Conservation (phyloP, 2,797 vertebrate genomes). For the Australoheros facetus region DNA sequence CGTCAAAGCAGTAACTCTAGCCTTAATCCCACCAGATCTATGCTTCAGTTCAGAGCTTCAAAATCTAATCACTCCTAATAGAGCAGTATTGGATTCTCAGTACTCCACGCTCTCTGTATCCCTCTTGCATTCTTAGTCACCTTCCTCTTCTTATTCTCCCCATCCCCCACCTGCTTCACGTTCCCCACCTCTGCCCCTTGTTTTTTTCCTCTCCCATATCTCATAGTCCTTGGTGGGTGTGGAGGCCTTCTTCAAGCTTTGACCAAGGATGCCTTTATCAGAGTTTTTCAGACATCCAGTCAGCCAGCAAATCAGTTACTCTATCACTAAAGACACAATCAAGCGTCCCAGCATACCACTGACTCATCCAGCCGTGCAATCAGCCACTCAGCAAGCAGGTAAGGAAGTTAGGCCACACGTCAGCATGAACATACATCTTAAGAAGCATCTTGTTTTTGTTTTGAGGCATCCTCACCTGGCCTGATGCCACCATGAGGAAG, state of each 20-base stretch:
- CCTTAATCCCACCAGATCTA: slow-evolving; percentile 39
- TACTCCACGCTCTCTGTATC: slow-evolving; percentile 7
- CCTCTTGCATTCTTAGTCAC: slow-evolving; percentile 17
- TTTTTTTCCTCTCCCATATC: neutral
- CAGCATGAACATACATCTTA: neutral
- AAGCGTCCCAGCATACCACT: neutral
- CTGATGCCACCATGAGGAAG: no score
- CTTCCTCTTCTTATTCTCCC: slow-evolving; percentile 23
- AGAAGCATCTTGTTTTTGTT: no score
- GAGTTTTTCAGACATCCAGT: slow-evolving; percentile 5
- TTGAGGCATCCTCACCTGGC: no score
- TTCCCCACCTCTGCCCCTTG: neutral
- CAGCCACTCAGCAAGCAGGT: slow-evolving; percentile 1
- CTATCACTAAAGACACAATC: neutral
- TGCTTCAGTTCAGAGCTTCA: slow-evolving; percentile 15
- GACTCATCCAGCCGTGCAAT: neutral
- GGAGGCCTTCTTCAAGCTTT: neutral
- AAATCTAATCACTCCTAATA: slow-evolving; percentile 46
- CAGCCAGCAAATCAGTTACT: slow-evolving; percentile 13
- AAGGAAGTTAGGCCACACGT: neutral
- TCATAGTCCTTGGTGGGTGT: slow-evolving; percentile 3
- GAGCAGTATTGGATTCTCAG: slow-evolving; percentile 39
- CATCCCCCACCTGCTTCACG: neutral
- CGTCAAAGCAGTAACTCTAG: slow-evolving; percentile 37
- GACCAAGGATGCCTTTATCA: slow-evolving; percentile 11